Conservation (phyloP, 2,888 invertebrate genomes). For the Beris chalybata region DNA sequence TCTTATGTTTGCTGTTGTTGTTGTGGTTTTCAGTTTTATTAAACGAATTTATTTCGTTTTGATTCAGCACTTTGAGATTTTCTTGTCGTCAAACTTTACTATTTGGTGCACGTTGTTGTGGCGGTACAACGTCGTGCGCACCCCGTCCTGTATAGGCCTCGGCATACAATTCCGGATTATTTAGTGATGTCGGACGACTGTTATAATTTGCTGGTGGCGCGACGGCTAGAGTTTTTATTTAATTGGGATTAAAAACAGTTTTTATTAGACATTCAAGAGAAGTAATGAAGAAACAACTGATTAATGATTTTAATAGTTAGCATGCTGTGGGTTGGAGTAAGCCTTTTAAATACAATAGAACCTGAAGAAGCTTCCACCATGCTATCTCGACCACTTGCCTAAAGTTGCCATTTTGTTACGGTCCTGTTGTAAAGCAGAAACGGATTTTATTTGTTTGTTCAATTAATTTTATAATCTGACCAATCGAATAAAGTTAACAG, state of each 20-base stretch:
- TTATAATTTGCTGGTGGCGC: conserved; percentile 58
- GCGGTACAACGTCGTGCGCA: conserved; percentile 51
- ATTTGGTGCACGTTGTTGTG: conserved; percentile 48
- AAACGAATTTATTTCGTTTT: too few relatives aligned
- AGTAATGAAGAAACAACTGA: background rate
- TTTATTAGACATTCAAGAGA: background rate
- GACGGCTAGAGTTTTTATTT: conserved; percentile 48
- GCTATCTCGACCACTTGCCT: too few relatives aligned
- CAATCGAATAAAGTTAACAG: too few relatives aligned
- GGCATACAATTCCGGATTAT: conserved; percentile 52
- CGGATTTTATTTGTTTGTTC: too few relatives aligned
- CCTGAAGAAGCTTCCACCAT: too few relatives aligned
- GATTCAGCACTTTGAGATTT: background rate
- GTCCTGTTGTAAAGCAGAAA: too few relatives aligned
- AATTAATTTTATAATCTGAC: too few relatives aligned
- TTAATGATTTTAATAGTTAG: background rate
- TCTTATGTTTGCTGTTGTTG: conserved; percentile 8
- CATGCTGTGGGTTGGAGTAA: background rate
- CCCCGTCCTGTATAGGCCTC: conserved; percentile 56
- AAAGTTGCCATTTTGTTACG: too few relatives aligned
- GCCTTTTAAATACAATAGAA: too few relatives aligned
- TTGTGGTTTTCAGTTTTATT: background rate
- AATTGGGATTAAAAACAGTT: background rate
- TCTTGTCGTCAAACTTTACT: conserved; percentile 49
- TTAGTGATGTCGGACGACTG: conserved; percentile 51